Percentiles rank a stretch among this genome's conserved stretches.
Conservation (phyloP, 2,797 vertebrate genomes). For the Argyrosomus regius region DNA sequence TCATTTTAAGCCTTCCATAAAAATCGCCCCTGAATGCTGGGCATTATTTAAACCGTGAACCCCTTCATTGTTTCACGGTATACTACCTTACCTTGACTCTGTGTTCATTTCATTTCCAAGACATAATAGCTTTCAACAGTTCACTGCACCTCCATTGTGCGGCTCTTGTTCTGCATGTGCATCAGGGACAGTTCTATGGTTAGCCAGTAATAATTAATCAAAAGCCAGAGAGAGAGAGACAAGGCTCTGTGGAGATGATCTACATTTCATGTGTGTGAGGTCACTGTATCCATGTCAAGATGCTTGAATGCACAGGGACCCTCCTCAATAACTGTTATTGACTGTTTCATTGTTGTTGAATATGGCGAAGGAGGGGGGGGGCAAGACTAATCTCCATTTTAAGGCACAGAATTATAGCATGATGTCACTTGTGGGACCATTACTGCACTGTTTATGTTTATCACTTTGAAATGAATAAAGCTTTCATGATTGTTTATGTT, state of each 20-base stretch:
- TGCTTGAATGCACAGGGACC: conserved; percentile 39
- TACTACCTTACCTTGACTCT: conserved; percentile 48
- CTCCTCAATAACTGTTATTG: conserved; percentile 48
- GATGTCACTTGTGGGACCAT: neutral
- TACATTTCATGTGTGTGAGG: conserved; percentile 52
- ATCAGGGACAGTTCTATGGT: conserved; percentile 64
- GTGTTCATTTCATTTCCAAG: conserved; percentile 73
- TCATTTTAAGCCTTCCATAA: neutral
- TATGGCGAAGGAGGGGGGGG: conserved; percentile 1
- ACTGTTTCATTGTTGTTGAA: conserved; percentile 44
- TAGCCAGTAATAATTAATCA: conserved; percentile 72
- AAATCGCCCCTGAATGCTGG: conserved; percentile 5
- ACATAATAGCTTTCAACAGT: conserved; percentile 78
- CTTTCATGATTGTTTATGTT: neutral
- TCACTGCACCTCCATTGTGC: conserved; percentile 73
- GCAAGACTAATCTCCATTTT: conserved; percentile 20
- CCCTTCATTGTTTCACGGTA: conserved; percentile 47
- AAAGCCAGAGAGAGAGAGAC: conserved; percentile 53
- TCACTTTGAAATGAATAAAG: neutral
- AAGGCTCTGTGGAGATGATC: conserved; percentile 54
- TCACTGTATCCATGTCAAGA: conserved; percentile 50
- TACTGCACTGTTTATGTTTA: conserved; percentile 6
- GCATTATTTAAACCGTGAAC: conserved; percentile 47
- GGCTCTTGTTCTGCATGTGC: conserved; percentile 71
- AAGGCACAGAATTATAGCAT: conserved; percentile 13